Percentiles rank a stretch among this genome's conserved stretches.
Evolutionary conservation across 37 sponge, comb jelly and placozoan species (phyloP).

Genomic region (Aphrocallistes beatrix): DNA sequence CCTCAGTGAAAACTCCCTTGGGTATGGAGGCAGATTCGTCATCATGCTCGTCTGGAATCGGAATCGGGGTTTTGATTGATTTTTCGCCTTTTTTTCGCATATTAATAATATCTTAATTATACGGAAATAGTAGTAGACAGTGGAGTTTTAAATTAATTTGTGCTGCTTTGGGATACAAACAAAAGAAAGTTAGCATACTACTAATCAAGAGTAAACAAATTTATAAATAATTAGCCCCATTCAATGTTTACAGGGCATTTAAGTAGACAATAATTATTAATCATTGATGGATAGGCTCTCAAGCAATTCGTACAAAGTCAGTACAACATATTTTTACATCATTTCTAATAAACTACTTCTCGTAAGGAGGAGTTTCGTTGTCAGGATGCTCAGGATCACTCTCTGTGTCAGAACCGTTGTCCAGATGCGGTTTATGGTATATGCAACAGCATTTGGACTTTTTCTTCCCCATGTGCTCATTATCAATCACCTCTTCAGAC

Average conservation of each 20-base stretch:
- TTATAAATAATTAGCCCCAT: too few relatives aligned
- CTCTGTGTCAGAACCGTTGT: constrained; percentile 48
- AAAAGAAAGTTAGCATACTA: too few relatives aligned
- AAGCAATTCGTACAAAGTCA: background rate
- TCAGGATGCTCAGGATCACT: constrained; percentile 37
- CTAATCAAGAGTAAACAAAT: too few relatives aligned
- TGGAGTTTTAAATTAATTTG: too few relatives aligned
- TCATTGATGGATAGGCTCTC: too few relatives aligned
- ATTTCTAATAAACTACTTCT: background rate
- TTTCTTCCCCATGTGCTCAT: constrained; percentile 95
- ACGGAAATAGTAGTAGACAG: too few relatives aligned
- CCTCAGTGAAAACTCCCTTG: background rate
- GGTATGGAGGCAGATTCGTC: background rate
- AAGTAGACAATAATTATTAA: too few relatives aligned
- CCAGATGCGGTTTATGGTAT: constrained; percentile 52
- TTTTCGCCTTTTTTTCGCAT: constrained; percentile 5
- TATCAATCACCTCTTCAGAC: constrained; percentile 81
- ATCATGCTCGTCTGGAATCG: background rate
- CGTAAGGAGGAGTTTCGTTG: constrained; percentile 27
- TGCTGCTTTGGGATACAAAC: too few relatives aligned
- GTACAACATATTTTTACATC: background rate
- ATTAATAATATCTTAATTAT: too few relatives aligned
- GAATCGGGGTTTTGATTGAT: background rate
- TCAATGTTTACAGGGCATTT: too few relatives aligned
- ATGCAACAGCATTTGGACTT: constrained; percentile 95